These are phyloP conservation scores for Acanthisitta chloris DNA, from an alignment of 2,113 vertebrate species.

Conservation along the genomic window DNA sequence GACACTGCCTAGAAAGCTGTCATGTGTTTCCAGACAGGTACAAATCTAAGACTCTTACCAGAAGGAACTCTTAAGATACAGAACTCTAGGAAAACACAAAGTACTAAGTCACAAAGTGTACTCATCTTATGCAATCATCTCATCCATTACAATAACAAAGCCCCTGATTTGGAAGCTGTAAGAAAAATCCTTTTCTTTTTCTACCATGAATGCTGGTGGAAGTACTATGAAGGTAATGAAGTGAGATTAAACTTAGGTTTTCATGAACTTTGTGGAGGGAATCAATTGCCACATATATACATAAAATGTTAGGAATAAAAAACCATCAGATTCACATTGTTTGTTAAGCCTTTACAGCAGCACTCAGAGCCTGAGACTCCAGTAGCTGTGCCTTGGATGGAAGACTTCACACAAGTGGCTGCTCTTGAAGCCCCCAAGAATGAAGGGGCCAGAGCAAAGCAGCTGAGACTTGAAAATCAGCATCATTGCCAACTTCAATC, in stretches of 20 bases:
- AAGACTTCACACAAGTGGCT: not conserved
- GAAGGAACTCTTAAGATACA: not conserved
- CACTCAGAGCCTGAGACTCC: not conserved
- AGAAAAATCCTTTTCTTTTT: not conserved
- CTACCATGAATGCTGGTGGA: not conserved
- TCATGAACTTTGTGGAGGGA: not conserved
- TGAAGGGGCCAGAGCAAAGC: not conserved
- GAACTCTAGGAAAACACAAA: not conserved
- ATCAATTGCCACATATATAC: not conserved
- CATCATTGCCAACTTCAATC: fast-evolving
- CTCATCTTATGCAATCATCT: not conserved
- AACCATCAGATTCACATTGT: fast-evolving
- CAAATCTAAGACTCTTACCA: not conserved
- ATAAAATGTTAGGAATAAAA: not conserved
- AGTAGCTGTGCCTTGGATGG: not conserved
- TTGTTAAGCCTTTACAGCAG: not conserved
- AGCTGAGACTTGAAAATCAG: not conserved
- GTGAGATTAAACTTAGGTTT: not conserved
- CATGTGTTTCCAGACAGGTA: not conserved
- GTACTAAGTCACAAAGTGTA: not conserved
- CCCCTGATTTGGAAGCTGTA: not conserved
- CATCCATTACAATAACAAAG: not conserved
- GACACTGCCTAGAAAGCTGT: not conserved
- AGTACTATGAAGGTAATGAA: not conserved
- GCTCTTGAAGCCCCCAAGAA: not conserved